Percentiles rank a stretch among this genome's conserved stretches.
These are phyloP conservation scores for Acromyrmex echinatior DNA, from an alignment of 1,140 invertebrate genomes.

Conservation along the genomic window DNA sequence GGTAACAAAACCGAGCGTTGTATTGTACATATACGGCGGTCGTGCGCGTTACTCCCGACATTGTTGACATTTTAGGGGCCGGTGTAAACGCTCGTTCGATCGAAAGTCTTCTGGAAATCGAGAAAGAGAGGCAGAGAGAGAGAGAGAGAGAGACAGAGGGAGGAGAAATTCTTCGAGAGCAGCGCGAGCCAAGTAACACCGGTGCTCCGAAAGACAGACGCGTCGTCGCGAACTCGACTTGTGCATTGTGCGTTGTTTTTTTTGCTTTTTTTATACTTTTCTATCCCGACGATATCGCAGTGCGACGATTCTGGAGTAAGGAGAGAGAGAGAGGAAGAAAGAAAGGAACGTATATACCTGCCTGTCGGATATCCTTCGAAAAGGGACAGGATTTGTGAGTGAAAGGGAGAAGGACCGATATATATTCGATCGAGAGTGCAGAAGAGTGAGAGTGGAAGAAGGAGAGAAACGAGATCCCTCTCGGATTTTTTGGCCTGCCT, in stretches of 20 bases:
- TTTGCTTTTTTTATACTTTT: constrained; percentile 63
- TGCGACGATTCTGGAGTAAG: constrained; percentile 1
- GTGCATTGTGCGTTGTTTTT: constrained; percentile 49
- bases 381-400: constrained; percentile 50
- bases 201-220: constrained; percentile 15
- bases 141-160: not conserved
- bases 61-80: constrained; percentile 4
- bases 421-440: not conserved
- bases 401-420: not conserved
- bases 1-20: constrained; percentile 24
- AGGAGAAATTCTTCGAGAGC: not conserved
- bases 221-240: constrained; percentile 2
- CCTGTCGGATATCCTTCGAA: constrained; percentile 21
- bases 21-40: not conserved
- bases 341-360: constrained; percentile 18
- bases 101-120: not conserved
- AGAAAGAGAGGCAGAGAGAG: not conserved
- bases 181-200: not conserved
- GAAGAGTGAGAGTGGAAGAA: not conserved
- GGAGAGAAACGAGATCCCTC: not conserved
- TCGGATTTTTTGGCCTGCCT: constrained; percentile 47
- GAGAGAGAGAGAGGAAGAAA: not conserved
- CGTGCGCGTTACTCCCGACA: constrained; percentile 13
- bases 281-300: constrained; percentile 44
- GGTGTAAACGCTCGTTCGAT: not conserved